phyloP scores from a whole-genome alignment of 2,888 invertebrate genomes.

The Torymus auratus region DNA sequence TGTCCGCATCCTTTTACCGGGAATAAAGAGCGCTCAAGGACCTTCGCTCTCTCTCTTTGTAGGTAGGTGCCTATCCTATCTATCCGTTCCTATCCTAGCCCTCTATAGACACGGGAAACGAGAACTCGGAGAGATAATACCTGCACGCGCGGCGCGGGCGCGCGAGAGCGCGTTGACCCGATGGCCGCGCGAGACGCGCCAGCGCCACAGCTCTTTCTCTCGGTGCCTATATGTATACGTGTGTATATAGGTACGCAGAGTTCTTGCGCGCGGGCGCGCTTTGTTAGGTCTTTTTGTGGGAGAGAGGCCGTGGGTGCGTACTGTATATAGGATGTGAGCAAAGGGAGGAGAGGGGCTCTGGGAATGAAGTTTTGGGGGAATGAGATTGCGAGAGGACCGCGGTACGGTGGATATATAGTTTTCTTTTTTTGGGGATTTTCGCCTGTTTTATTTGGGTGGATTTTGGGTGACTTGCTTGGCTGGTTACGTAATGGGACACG shows the following conservation, averaged over 20 bases:
- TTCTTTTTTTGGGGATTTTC: too few species aligned
- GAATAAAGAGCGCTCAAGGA: too few species aligned
- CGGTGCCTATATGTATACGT: neutral
- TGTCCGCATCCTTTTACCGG: neutral
- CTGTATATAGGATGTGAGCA: too few species aligned
- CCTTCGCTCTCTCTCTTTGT: neutral
- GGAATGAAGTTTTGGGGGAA: too few species aligned
- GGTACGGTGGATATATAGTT: too few species aligned
- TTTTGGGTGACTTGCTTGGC: too few species aligned
- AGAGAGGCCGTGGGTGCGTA: too few species aligned
- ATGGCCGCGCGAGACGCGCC: constrained; percentile 61
- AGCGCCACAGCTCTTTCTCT: constrained; percentile 51
- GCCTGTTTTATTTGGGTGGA: too few species aligned
- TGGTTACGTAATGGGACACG: too few species aligned
- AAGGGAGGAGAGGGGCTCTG: too few species aligned
- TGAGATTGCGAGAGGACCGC: too few species aligned
- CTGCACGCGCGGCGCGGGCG: neutral
- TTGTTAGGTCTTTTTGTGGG: constrained; percentile 17
- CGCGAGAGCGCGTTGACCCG: constrained; percentile 68
- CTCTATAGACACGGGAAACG: neutral
- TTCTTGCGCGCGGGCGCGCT: constrained; percentile 17
- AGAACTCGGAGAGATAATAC: neutral
- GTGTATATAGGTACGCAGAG: too few species aligned
- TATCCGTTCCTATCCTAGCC: neutral
- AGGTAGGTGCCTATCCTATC: neutral